Percentiles rank a stretch among this genome's conserved stretches.
phyloP scores from a whole-genome alignment of 2,888 invertebrate genomes.

The Sminthurinus aureus region DNA sequence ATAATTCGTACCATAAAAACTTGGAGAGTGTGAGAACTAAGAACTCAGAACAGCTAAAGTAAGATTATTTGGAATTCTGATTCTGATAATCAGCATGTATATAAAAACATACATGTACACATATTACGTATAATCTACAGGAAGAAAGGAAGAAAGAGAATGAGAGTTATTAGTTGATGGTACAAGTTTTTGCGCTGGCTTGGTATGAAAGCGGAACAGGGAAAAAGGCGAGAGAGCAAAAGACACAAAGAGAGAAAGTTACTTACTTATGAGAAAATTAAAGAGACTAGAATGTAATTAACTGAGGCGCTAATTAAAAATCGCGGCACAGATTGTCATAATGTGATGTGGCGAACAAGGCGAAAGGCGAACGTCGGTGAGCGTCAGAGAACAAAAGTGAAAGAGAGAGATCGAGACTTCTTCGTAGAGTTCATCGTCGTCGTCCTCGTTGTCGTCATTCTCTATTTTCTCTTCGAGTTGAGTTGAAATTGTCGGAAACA shows the following conservation, averaged over 20 bases:
- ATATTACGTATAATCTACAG: neutral
- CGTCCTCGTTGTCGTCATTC: neutral
- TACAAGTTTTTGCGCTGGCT: neutral
- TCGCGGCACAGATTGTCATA: constrained; percentile 60
- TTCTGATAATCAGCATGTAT: neutral
- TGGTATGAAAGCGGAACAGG: neutral
- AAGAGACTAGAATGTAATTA: constrained; percentile 53
- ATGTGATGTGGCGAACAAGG: constrained; percentile 55
- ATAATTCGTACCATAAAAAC: no score
- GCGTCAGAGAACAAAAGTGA: neutral
- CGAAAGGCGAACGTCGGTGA: constrained; percentile 23
- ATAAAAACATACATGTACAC: neutral
- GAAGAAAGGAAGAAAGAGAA: neutral
- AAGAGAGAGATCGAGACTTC: neutral
- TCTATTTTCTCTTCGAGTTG: neutral
- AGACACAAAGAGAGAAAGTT: constrained; percentile 7
- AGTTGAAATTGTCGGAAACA: neutral
- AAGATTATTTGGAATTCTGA: neutral
- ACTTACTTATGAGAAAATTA: constrained; percentile 33
- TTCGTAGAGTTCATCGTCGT: neutral
- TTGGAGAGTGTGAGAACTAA: no score
- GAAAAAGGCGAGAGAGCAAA: neutral
- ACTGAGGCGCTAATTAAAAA: constrained; percentile 60
- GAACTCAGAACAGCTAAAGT: no score
- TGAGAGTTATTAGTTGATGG: neutral